Evolutionary conservation across 30 jellyfish, hydroid and myxozoan species (phyloP).

Genomic region (Sanderia malayensis): DNA sequence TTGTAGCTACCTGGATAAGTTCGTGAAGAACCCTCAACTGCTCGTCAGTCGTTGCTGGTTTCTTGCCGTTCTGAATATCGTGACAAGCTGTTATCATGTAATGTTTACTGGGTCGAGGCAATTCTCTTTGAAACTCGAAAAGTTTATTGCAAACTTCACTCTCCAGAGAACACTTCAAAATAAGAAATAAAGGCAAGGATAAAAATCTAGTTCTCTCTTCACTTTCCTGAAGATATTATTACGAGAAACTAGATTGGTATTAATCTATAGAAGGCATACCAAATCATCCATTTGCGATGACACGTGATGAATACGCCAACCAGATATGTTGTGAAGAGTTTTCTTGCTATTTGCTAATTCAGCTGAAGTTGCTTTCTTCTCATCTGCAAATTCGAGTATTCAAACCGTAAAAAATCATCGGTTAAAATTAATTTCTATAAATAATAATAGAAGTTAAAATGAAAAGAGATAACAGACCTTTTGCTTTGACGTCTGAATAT

Average conservation of each 20-base stretch:
- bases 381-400: slow-evolving; percentile 63
- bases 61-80: slow-evolving; percentile 52
- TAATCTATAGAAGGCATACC: no score
- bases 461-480: no score
- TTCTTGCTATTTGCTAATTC: slow-evolving; percentile 60
- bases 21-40: slow-evolving; percentile 94
- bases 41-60: slow-evolving; percentile 67
- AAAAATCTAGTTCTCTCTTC: no score
- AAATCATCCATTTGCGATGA: slow-evolving; percentile 92
- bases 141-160: slow-evolving; percentile 76
- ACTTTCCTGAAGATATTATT: no score
- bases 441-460: no score
- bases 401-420: no score
- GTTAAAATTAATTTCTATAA: no score
- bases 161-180: slow-evolving; percentile 70
- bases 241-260: no score
- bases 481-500: slow-evolving; percentile 79
- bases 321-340: slow-evolving; percentile 62
- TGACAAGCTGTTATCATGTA: slow-evolving; percentile 62
- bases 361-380: slow-evolving; percentile 55
- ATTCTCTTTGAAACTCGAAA: slow-evolving; percentile 65
- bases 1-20: slow-evolving; percentile 89
- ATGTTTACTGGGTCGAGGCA: slow-evolving; percentile 83
- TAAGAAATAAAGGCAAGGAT: neutral
- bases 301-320: slow-evolving; percentile 87